Evolutionary conservation across 2,797 vertebrate genomes (phyloP).

Genomic region (Leucoraja ocellata): DNA sequence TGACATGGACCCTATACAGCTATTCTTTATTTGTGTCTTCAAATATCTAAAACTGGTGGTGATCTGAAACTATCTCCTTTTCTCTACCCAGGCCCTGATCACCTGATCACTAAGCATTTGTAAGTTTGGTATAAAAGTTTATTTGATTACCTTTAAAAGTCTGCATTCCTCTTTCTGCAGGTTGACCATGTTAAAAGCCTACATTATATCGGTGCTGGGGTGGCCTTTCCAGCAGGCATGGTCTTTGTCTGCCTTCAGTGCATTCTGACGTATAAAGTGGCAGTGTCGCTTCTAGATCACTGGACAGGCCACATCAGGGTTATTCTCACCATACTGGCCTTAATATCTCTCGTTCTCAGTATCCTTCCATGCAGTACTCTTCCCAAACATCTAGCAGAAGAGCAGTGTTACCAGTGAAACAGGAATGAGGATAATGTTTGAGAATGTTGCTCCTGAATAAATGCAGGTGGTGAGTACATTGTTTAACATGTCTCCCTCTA

Average conservation of each 20-base stretch:
- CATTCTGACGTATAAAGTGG: constrained; percentile 76
- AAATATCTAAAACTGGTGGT: background rate
- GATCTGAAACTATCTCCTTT: background rate
- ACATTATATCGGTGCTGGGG: constrained; percentile 79
- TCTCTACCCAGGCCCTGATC: background rate
- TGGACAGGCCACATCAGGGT: constrained; percentile 78
- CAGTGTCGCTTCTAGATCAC: constrained; percentile 71
- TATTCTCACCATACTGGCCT: constrained; percentile 69
- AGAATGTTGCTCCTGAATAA: background rate
- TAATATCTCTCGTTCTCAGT: constrained; percentile 79
- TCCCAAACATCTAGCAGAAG: background rate
- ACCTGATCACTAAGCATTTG: background rate
- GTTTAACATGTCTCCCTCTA: background rate
- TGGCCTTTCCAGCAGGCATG: constrained; percentile 80
- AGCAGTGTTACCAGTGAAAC: background rate
- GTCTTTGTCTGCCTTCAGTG: constrained; percentile 84
- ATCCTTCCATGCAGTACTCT: constrained; percentile 63
- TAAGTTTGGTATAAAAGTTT: background rate
- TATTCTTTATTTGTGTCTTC: background rate
- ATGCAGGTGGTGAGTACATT: background rate
- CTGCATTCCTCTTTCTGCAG: constrained; percentile 49
- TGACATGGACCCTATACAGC: background rate
- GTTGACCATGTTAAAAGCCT: constrained; percentile 83
- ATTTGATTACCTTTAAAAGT: background rate
- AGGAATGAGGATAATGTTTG: background rate